phyloP scores from a whole-genome alignment of 2,797 vertebrate species.

The Helicolenus hilgendorfi region DNA sequence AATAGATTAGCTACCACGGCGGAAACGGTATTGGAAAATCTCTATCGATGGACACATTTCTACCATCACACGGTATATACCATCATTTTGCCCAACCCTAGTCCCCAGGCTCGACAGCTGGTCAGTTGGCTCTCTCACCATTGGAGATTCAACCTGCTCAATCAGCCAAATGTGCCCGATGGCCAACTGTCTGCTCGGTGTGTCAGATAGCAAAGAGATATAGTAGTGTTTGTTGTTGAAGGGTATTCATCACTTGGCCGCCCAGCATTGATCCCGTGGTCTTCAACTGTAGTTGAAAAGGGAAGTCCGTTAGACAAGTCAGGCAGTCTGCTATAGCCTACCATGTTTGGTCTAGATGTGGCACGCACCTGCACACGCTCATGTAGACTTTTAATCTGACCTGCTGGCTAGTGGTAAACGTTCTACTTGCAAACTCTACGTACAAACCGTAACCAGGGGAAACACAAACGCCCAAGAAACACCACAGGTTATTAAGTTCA shows the following conservation, averaged over 20 bases:
- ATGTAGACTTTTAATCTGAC: not conserved
- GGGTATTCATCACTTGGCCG: not conserved
- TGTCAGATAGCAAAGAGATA: conserved; percentile 3
- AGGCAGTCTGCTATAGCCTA: not conserved
- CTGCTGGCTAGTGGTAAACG: not conserved
- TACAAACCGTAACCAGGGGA: not conserved
- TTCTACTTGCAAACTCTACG: not conserved
- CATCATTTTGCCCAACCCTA: no score
- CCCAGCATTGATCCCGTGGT: not conserved
- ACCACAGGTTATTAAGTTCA: conserved; percentile 5
- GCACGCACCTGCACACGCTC: not conserved
- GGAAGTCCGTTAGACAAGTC: not conserved
- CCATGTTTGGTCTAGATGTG: not conserved
- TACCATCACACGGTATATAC: no score
- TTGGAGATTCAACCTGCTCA: not conserved
- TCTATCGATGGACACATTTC: no score
- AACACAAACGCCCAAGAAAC: not conserved
- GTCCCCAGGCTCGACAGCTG: not conserved
- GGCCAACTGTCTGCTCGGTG: not conserved
- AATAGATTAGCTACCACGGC: no score
- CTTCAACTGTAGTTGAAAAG: not conserved
- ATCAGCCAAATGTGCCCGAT: not conserved
- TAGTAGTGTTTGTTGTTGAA: not conserved
- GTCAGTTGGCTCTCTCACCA: not conserved
- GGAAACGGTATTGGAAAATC: no score